Conservation (phyloP, 2,113 vertebrate species). For the Scomber japonicus region DNA sequence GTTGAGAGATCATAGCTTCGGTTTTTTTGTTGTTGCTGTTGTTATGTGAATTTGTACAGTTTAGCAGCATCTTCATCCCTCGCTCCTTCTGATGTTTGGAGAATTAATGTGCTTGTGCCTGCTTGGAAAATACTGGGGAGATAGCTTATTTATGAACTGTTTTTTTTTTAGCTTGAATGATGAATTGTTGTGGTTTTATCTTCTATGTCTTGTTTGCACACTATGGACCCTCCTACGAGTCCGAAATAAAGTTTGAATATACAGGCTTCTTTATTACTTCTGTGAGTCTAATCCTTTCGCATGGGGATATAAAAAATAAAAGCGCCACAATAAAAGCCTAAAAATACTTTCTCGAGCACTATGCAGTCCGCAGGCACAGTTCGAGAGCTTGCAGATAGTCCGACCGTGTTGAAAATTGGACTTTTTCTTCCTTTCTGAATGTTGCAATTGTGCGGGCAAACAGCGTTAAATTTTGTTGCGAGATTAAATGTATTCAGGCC, state of each 20-base stretch:
- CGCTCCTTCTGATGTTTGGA: constrained; percentile 31
- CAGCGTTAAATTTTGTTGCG: neutral
- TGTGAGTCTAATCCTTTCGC: constrained; percentile 50
- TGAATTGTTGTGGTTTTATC: no score
- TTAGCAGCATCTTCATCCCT: constrained; percentile 25
- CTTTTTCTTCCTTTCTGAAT: constrained; percentile 3
- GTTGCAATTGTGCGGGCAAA: neutral
- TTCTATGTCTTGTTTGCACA: no score
- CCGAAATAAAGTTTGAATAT: neutral
- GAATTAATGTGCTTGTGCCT: constrained; percentile 24
- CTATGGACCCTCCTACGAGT: no score
- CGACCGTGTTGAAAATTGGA: neutral
- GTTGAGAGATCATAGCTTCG: constrained; percentile 51
- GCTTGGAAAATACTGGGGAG: no score
- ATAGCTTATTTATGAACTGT: no score
- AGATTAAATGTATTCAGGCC: constrained; percentile 18
- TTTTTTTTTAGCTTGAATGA: no score
- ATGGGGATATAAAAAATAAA: constrained; percentile 36
- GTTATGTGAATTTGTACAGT: constrained; percentile 44
- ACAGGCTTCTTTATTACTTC: constrained; percentile 55
- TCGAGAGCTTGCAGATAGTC: neutral
- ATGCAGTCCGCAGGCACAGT: neutral
- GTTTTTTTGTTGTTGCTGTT: constrained; percentile 24
- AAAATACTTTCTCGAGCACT: constrained; percentile 24
- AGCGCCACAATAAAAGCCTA: constrained; percentile 42